phyloP scores from a whole-genome alignment of 1,140 invertebrate species.

The Lerema accius region DNA sequence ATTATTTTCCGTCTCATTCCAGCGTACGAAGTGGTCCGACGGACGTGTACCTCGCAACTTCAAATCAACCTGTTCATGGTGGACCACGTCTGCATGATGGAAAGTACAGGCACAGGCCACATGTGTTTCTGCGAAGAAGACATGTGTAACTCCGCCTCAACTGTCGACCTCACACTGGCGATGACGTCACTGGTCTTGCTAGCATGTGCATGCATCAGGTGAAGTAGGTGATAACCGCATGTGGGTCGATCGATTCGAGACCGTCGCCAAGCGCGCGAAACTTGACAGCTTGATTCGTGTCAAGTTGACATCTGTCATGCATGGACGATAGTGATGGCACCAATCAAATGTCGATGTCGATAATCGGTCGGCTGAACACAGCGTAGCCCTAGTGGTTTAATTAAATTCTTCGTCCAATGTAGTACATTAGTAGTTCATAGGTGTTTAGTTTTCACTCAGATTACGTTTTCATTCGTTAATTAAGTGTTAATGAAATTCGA shows the following conservation, averaged over 20 bases:
- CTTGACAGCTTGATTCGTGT: conserved; percentile 33
- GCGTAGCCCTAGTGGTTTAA: conserved; percentile 57
- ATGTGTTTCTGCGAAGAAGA: conserved; percentile 99
- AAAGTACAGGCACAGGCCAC: conserved; percentile 97
- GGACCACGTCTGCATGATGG: conserved; percentile 98
- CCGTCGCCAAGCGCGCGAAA: background rate
- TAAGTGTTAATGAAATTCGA: conserved; percentile 12
- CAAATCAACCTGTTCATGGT: conserved; percentile 99
- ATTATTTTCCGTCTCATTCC: conserved; percentile 63
- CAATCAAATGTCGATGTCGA: conserved; percentile 42
- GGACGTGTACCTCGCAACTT: conserved; percentile 95
- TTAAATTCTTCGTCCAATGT: conserved; percentile 74
- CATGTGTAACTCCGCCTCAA: conserved; percentile 89
- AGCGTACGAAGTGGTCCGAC: conserved; percentile 94
- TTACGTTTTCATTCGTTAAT: conserved; percentile 19
- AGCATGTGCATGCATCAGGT: conserved; percentile 77
- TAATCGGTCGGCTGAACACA: conserved; percentile 53
- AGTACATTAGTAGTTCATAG: conserved; percentile 54
- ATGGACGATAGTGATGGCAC: conserved; percentile 23
- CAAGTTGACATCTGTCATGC: conserved; percentile 18
- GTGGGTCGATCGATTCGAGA: conserved; percentile 47
- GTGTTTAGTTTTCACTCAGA: conserved; percentile 69
- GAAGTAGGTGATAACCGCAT: conserved; percentile 63
- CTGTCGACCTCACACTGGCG: conserved; percentile 48
- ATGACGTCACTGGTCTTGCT: conserved; percentile 54